Conservation (phyloP, 2,888 invertebrate species). For the Andrena camellia region DNA sequence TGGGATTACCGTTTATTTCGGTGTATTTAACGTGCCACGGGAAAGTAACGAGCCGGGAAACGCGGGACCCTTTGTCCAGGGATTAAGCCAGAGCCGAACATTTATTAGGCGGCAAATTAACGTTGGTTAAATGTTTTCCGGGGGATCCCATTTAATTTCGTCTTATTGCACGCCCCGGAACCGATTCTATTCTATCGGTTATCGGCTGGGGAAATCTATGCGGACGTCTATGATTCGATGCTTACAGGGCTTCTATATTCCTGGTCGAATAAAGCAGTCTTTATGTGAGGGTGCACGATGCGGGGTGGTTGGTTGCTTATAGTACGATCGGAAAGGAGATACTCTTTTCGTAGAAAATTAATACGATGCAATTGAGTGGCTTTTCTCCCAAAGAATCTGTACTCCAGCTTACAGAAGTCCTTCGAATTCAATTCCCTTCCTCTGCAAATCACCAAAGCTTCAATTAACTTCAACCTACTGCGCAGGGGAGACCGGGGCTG, state of each 20-base stretch:
- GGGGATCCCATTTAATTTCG: slow-evolving; percentile 12
- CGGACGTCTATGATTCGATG: background rate
- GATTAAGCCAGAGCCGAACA: slow-evolving; percentile 43
- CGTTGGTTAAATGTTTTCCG: slow-evolving; percentile 52
- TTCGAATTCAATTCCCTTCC: too few relatives aligned
- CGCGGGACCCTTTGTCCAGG: slow-evolving; percentile 31
- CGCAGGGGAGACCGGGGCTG: too few relatives aligned
- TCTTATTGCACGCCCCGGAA: background rate
- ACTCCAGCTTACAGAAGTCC: too few relatives aligned
- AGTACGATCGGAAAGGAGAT: too few relatives aligned
- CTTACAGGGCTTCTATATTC: background rate
- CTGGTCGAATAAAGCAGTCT: background rate
- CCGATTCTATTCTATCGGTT: background rate
- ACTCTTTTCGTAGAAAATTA: too few relatives aligned
- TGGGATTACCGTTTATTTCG: slow-evolving; percentile 64
- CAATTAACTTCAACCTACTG: background rate
- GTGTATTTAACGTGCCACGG: slow-evolving; percentile 49
- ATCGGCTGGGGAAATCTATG: background rate
- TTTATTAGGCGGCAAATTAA: slow-evolving; percentile 53
- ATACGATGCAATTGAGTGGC: too few relatives aligned
- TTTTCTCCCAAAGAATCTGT: too few relatives aligned
- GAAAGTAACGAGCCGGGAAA: slow-evolving; percentile 36
- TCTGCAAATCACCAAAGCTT: too few relatives aligned
- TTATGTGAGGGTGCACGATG: background rate
- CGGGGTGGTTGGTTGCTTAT: too few relatives aligned